These are phyloP conservation scores for Caenorhabditis brenneri DNA, from an alignment of 1,140 invertebrate species.

Conservation along the genomic window DNA sequence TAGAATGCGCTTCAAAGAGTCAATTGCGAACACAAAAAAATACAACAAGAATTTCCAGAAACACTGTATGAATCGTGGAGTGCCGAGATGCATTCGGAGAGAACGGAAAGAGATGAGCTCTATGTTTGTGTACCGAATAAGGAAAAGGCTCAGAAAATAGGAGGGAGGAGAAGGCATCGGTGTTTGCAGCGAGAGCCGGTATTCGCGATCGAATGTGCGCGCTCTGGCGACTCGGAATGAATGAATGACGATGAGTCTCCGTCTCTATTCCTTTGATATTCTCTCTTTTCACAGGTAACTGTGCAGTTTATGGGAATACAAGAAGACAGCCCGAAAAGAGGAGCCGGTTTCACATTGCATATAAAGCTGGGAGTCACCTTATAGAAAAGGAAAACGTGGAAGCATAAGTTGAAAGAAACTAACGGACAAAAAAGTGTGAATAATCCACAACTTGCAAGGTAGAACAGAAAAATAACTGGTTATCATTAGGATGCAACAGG, in stretches of 20 bases:
- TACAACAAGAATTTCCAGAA: neutral
- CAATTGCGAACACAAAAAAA: constrained; percentile 8
- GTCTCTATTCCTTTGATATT: neutral
- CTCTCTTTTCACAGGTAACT: neutral
- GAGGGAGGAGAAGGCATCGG: neutral
- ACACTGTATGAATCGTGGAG: neutral
- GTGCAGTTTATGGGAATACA: neutral
- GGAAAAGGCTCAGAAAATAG: neutral
- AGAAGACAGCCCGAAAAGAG: neutral
- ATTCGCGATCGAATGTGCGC: neutral
- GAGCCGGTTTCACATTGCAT: constrained; percentile 1
- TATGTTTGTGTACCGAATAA: constrained; percentile 31
- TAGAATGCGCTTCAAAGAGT: neutral
- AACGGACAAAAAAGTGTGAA: neutral
- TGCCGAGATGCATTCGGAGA: neutral
- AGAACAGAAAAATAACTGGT: neutral
- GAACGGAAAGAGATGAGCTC: neutral
- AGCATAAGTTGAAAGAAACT: neutral
- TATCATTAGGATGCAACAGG: too few relatives aligned
- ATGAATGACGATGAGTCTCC: constrained; percentile 31
- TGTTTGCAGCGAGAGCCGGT: constrained; percentile 32
- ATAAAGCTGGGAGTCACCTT: neutral
- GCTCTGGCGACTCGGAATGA: neutral
- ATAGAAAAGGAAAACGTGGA: neutral
- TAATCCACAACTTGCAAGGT: neutral